Conservation (phyloP, 2,113 vertebrate species). For the Danionella cerebrum region DNA sequence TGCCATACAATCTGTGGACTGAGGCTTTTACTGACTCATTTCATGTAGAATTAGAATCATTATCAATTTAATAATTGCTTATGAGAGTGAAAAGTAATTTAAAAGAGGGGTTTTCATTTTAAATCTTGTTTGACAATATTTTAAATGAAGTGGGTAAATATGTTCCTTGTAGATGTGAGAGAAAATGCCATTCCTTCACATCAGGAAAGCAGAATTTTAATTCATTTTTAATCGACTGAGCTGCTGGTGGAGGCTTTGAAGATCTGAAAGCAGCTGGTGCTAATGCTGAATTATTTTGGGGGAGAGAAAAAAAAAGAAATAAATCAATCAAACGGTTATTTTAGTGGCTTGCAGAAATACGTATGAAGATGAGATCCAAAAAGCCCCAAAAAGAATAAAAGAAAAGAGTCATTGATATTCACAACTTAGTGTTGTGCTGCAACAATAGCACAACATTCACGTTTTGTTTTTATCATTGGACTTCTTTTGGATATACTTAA, state of each 20-base stretch:
- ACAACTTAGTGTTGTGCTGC: neutral
- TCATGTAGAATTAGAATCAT: neutral
- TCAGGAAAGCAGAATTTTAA: slow-evolving; percentile 15
- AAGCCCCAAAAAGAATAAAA: neutral
- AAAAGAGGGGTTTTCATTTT: neutral
- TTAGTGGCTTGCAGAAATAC: neutral
- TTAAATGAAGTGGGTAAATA: neutral
- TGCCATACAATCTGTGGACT: too few relatives aligned
- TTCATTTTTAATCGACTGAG: slow-evolving; percentile 15
- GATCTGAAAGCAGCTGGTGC: slow-evolving; percentile 8
- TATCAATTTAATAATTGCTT: neutral
- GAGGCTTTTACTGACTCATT: too few relatives aligned
- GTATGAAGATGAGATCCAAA: neutral
- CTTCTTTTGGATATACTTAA: too few relatives aligned
- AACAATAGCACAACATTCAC: neutral
- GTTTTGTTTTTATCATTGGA: too few relatives aligned
- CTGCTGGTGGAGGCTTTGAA: slow-evolving; percentile 1
- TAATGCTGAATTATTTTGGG: neutral
- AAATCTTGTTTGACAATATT: neutral
- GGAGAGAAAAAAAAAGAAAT: neutral
- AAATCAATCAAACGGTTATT: neutral
- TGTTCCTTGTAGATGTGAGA: neutral
- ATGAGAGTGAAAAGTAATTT: neutral
- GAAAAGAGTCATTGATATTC: neutral
- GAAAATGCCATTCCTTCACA: slow-evolving; percentile 1